Base-by-base conservation (phyloP, 23 tunicate genomes). In the Phallusia fumigata region DNA sequence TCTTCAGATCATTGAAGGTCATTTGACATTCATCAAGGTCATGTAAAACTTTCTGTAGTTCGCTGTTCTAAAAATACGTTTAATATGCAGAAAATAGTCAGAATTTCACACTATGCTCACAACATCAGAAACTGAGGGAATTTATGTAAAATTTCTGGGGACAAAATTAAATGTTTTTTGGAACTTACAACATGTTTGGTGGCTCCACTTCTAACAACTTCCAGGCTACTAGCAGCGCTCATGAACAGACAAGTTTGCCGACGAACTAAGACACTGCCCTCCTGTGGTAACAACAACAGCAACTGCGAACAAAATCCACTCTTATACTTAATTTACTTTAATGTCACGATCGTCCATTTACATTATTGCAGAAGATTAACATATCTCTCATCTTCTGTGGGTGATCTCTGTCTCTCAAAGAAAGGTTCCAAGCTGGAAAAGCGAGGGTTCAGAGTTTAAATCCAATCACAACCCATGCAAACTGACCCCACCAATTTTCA, bases 401-500 rank as follows among this genome's bases (percentile, higher is more conserved):
- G 58, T 88, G 34, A 24, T 77, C 53, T 52, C 79, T 77, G 36
- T 40, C 53, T 53, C 89, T 92, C 75, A 94, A 36, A 53, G 98
- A 95, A 84, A 94, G 79, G 64, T 94, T 94, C 98, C 98, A 94
- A 34, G 90, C 98, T 94, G 80, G 21, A 32, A 40, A 24, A 3
- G 1, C 69, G 28, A 58, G 11, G 69, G 69, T 58, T 58, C 3
- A 1, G 11, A 24, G 69, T 58, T 58, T 16, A 1, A 58, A 22
- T 58, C 69, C 69, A 11, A 13, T 24, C 69, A 3, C 69, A 58
- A 58, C 47, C 47, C 5, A 10, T 40, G 10, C 47, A 40, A 40
- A 40, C 10, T 5, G 10, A 58, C 16, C 87, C 51, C 34, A 94
- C 98, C 88, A 0, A 94, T 84, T 86, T 89, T 94, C 98, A 94